Conservation (phyloP, 2,113 vertebrate genomes). For the Alectura lathami region DNA sequence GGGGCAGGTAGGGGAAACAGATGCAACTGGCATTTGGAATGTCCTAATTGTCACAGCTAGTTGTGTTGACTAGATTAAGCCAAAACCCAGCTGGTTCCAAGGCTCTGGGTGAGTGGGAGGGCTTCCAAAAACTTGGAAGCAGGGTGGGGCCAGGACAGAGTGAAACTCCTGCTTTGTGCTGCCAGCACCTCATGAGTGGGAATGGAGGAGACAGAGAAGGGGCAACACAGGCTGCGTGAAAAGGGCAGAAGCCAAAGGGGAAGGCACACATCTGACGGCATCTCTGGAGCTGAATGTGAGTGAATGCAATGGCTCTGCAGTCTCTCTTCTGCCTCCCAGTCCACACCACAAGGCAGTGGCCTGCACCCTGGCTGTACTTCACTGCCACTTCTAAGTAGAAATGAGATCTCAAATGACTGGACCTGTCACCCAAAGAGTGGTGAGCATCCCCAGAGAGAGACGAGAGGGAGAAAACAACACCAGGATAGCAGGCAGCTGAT, state of each 20-base stretch:
- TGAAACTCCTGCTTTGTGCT: not conserved
- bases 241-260: too few relatives aligned
- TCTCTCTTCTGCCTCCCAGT: not conserved
- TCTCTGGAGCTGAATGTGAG: not conserved
- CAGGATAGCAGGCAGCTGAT: not conserved
- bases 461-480: not conserved
- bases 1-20: not conserved
- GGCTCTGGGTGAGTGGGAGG: not conserved
- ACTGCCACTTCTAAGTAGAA: not conserved
- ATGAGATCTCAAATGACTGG: not conserved
- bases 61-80: not conserved
- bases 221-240: not conserved
- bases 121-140: not conserved
- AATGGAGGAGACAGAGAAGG: not conserved
- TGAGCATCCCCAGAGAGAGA: not conserved
- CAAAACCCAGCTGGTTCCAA: not conserved
- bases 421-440: not conserved
- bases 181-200: too few relatives aligned
- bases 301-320: not conserved
- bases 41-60: not conserved
- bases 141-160: not conserved
- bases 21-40: not conserved
- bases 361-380: not conserved
- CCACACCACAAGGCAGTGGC: not conserved
- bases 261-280: rapidly evolving